Conservation (phyloP, 2,888 invertebrate species). For the Sphaeridia pumilis region DNA sequence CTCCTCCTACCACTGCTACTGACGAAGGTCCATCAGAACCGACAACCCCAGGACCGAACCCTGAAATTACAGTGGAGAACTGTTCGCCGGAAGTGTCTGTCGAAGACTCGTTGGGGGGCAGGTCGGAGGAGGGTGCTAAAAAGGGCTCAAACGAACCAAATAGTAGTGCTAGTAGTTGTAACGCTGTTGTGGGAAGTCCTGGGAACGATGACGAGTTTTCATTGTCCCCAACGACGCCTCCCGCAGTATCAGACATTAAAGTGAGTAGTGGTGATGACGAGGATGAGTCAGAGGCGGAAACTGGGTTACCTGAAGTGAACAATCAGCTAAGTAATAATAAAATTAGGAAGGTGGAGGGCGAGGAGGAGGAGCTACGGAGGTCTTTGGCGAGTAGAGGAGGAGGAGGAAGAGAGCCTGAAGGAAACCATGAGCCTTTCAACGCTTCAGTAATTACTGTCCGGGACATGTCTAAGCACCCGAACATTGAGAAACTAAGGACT, state of each 20-base stretch:
- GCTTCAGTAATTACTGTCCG: background rate
- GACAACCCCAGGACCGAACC: constrained; percentile 21
- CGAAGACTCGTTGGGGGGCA: constrained; percentile 1
- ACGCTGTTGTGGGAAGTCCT: too few species aligned
- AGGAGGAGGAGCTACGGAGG: too few species aligned
- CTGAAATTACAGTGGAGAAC: constrained; percentile 35
- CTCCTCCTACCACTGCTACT: constrained; percentile 25
- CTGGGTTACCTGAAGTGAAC: background rate
- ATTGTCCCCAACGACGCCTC: too few species aligned
- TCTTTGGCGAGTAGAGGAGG: too few species aligned
- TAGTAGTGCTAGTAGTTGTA: too few species aligned
- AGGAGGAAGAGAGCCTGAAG: background rate
- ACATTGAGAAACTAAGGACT: background rate
- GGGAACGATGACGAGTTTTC: too few species aligned
- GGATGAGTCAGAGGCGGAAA: background rate
- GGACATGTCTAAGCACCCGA: constrained; percentile 1
- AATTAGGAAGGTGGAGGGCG: background rate
- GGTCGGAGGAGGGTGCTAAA: background rate
- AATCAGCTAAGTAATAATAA: background rate
- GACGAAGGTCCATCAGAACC: constrained; percentile 4
- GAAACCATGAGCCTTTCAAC: background rate
- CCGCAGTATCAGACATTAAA: too few species aligned
- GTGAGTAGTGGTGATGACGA: too few species aligned
- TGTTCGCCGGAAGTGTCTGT: constrained; percentile 34
- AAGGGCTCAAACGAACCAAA: too few species aligned